Base-by-base conservation (phyloP, 2,888 invertebrate genomes). In the Tenthredo amoena region DNA sequence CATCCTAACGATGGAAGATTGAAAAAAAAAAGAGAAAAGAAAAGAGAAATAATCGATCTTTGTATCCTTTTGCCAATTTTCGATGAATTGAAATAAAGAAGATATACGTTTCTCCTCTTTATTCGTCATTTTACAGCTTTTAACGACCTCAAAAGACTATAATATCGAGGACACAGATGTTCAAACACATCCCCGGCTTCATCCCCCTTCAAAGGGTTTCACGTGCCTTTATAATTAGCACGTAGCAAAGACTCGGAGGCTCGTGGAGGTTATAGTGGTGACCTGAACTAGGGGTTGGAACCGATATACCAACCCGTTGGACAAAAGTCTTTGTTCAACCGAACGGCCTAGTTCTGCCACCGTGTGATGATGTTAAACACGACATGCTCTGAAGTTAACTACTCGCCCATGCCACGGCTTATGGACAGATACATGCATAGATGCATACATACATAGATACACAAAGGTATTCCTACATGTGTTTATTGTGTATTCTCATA, bases 381-480 rank as follows among this genome's bases (percentile, higher is more conserved):
- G 84, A 84, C 84, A 84, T 26, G 72, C 84, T 84, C 84, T 84
- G 84, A 84, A 84, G 84, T 84, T 50, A 74, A 74, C 72, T 50
- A 74, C 50, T 74, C 84, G 84, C 43, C 84, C 84, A 55, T 72
- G 10, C 37, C 10, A 9, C 47, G 43, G 47, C 43, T 47, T 47
- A 71, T 9, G n/a, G 34, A 37, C 71, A 71, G n/a, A 31, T 18
- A 71, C 34, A 37, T 34, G 34, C 37, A 37, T 9, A 31, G 26
- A 26, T 21, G 21, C 1, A 62, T n/a, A 21, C 10, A 15, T 6
- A 34, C 68, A 5, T 26, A 1, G 3, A 15, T 71, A 12, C 12
- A n/a, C 6, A 37, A 2, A 40, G 7, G 18, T 34, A n/a, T 37
- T 40, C n/a, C 7, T 18, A 37, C 7, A 37, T 72, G 71, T 18